Base-by-base conservation (phyloP, 2,797 vertebrate species). In the Clangula hyemalis region DNA sequence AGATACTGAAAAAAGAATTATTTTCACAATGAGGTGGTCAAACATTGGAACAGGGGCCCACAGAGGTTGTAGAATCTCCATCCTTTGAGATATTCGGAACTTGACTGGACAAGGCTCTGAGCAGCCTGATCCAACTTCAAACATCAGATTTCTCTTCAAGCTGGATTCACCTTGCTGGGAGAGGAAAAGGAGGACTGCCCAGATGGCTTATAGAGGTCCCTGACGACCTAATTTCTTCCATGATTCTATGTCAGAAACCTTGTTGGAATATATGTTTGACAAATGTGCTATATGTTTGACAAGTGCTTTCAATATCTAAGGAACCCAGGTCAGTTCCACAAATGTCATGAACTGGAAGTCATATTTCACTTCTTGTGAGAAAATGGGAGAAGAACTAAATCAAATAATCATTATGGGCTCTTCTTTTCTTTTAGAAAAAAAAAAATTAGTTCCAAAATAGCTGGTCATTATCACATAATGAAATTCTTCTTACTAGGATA, bases 261-360 rank as follows among this genome's bases (percentile, higher is more conserved):
- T 45, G 43, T 10, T 45, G 43, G 43, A 45, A 45, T 20, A 5
- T 45, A 45, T 45, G 43, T 45, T 45, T 45, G 43, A 45, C 43
- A 45, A 45, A 45, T 45, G 19, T 45, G 1, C 65, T 10, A 1
- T 11, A 16, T 36, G 45, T n/a, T 4, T 85, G 72, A 66, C 12
- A 64, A 51, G 56, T 24, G 41, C 28, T 79, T 34, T 54, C 58
- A 22, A 4, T 25, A 69, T 8, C 69, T 18, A 27, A 64, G 24
- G 71, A 49, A 8, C 49, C 19, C 24, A 56, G 47, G n/a, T 36
- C 22, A 28, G 25, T 60, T 45, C 34, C 60, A 41, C 39, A 74
- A 38, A 58, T 6, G 3, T 10, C 68, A 22, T 0, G 2, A 66
- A 30, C 0, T 74, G 32, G 28, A 66, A 85, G 54, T 58, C 20